Evolutionary conservation across 2,113 vertebrate species (phyloP).

Genomic region (Arenaria interpres): DNA sequence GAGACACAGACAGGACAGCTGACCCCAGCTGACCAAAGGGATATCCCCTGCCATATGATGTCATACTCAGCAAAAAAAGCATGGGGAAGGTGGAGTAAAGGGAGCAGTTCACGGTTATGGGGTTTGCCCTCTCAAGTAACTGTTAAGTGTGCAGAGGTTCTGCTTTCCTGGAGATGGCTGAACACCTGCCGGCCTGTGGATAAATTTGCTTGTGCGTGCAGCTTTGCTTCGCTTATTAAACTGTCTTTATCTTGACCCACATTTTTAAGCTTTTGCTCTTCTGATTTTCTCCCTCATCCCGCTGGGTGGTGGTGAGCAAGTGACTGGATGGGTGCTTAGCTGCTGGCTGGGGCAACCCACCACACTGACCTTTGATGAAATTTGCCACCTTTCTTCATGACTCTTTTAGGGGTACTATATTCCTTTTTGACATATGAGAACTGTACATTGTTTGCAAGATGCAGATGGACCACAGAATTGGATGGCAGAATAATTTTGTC

Average conservation of each 20-base stretch:
- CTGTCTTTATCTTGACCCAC: not conserved
- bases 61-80: not conserved
- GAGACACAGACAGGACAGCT: not conserved
- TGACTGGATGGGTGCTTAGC: not conserved
- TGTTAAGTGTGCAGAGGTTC: not conserved
- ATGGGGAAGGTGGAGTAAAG: not conserved
- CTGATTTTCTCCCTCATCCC: not conserved
- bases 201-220: not conserved
- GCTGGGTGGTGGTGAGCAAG: accelerated
- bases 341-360: not conserved
- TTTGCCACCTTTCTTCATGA: not conserved
- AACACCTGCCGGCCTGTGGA: not conserved
- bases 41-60: not conserved
- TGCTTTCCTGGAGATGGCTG: not conserved
- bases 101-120: not conserved
- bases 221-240: not conserved
- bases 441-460: not conserved
- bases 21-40: not conserved
- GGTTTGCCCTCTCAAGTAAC: not conserved
- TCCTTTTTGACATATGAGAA: not conserved
- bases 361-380: not conserved
- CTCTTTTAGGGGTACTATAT: not conserved
- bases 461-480: not conserved
- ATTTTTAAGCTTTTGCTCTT: not conserved
- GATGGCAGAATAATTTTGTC: not conserved